A percentile compares a stretch with the other conserved stretches of the same genome.
These are phyloP conservation scores for Cyrtodaria siliqua DNA, from an alignment of 2,888 invertebrate species.

Conservation along the genomic window DNA sequence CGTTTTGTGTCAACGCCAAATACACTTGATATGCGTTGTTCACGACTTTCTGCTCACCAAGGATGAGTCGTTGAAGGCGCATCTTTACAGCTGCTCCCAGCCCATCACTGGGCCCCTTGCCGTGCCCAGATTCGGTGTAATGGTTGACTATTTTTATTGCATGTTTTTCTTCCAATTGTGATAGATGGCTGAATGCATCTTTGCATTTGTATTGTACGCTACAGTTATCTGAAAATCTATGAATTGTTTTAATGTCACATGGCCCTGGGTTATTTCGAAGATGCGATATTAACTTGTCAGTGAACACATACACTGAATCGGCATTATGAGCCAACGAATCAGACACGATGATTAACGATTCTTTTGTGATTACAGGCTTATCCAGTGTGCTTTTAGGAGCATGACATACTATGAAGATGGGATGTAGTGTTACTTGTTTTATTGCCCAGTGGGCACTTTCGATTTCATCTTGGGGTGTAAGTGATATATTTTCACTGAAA, in stretches of 20 bases:
- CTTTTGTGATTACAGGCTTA: slow-evolving; percentile 27
- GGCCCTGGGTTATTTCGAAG: slow-evolving; percentile 33
- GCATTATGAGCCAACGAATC: slow-evolving; percentile 32
- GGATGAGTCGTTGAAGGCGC: slow-evolving; percentile 10
- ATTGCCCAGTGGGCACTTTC: slow-evolving; percentile 42
- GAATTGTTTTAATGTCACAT: slow-evolving; percentile 27
- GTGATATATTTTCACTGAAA: slow-evolving; percentile 38
- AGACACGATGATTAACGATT: slow-evolving; percentile 40
- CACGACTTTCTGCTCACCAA: slow-evolving; percentile 32
- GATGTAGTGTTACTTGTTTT: slow-evolving; percentile 49
- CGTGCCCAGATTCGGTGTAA: slow-evolving; percentile 38
- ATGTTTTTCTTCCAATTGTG: slow-evolving; percentile 19
- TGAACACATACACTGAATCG: slow-evolving; percentile 29
- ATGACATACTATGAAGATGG: slow-evolving; percentile 39
- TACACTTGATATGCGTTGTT: slow-evolving; percentile 43
- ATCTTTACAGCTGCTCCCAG: no score
- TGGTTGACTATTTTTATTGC: slow-evolving; percentile 35
- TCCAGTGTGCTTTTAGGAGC: slow-evolving; percentile 22
- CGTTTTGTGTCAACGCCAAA: slow-evolving; percentile 13
- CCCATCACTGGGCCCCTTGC: slow-evolving; percentile 37
- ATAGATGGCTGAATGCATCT: slow-evolving; percentile 30
- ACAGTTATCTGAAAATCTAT: slow-evolving; percentile 50
- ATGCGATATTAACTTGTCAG: slow-evolving; percentile 30
- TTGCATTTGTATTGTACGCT: slow-evolving; percentile 44
- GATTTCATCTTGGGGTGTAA: slow-evolving; percentile 55